phyloP scores from a whole-genome alignment of 2,113 vertebrate genomes.

The Struthidea cinerea region DNA sequence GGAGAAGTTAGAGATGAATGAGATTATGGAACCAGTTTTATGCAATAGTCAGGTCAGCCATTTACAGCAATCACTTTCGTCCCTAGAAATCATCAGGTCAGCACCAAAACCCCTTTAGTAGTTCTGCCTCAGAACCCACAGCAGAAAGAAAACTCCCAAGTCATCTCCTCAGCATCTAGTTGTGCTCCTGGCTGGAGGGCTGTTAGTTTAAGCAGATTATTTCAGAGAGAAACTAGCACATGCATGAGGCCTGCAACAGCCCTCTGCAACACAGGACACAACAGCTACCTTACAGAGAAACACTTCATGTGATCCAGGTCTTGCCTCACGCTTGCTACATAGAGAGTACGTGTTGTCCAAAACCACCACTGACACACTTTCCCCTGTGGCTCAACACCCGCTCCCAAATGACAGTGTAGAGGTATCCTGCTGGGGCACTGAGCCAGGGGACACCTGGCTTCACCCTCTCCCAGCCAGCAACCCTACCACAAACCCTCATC shows the following conservation, averaged over 20 bases:
- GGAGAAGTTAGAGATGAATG: neutral
- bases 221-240: neutral
- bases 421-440: accelerated
- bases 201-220: neutral
- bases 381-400: accelerated
- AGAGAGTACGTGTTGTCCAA: neutral
- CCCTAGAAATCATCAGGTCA: neutral
- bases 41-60: neutral
- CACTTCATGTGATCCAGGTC: neutral
- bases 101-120: neutral
- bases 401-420: neutral
- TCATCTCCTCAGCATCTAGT: neutral
- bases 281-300: neutral
- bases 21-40: neutral
- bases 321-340: neutral
- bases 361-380: neutral
- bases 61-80: neutral
- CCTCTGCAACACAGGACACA: neutral
- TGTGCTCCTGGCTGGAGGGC: neutral
- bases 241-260: neutral
- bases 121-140: neutral
- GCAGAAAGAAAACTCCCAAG: neutral
- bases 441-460: accelerated
- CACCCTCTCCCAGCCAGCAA: neutral
- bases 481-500: neutral